Base-by-base conservation (phyloP, 2,797 vertebrate genomes). In the Microctenopoma steveboyesi region DNA sequence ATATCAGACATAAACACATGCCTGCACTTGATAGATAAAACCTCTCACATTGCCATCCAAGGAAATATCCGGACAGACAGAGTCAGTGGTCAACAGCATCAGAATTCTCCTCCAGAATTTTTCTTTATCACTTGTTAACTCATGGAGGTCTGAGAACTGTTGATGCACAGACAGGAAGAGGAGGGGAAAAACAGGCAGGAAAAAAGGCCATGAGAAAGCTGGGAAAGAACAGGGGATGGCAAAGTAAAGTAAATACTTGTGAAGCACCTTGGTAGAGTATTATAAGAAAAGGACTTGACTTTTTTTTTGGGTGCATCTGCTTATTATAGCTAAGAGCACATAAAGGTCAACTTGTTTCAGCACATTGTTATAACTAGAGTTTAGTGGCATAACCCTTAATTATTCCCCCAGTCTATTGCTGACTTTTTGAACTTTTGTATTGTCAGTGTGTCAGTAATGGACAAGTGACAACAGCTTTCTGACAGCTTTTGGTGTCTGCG, bases 11-110 rank as follows among this genome's bases (percentile, higher is more conserved):
- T 59, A 83, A 88, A 90, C 87, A 87, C 82, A 88, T 69, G 81
- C 67, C 88, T 92, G 90, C 76, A 54, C 82, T 83, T 64, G 71
- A 84, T 56, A 91, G 90, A 92, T 92, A 91, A 92, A 85, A 72
- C 72, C 72, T 85, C 71, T 84, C 70, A 55, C 64, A 66, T 68
- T 74, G 73, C 64, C 51, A 71, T 75, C 66, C 48, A 76, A 67
- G 42, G 56, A 86, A 85, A 75, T 69, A 74, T 72, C 69, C 48
- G 13, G 75, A 86, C 64, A 73, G 80, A 71, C 69, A 42, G 72
- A 86, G 84, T 88, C 76, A 77, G 71, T 71, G 79, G 88, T 90
- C 86, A 87, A 37, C 18, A 27, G 27, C 72, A 71, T 89, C 69
- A 78, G 70, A 86, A 85, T 71, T 74, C 35, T 56, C 63, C 58